A percentile compares a stretch with the other conserved stretches of the same genome.
These are phyloP conservation scores for Pseudoatta argentina DNA, from an alignment of 1,140 invertebrate species.

Conservation along the genomic window DNA sequence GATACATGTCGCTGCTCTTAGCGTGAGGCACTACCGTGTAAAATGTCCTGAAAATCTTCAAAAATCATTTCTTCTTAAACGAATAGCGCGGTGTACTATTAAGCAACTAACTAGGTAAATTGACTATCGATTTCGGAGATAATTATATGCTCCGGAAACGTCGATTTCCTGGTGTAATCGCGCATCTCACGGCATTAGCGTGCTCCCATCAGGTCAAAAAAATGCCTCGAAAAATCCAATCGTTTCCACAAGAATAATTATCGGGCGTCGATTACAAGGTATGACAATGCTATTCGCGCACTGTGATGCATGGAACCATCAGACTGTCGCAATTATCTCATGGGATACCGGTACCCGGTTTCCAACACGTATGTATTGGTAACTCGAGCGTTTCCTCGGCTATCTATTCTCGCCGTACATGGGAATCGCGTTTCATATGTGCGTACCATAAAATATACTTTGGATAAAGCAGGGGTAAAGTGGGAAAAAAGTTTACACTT, in stretches of 20 bases:
- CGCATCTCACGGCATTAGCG: constrained; percentile 15
- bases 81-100: neutral
- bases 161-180: constrained; percentile 1
- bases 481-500: neutral
- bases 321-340: constrained; percentile 42
- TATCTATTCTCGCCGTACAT: constrained; percentile 27
- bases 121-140: constrained; percentile 48
- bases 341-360: constrained; percentile 21
- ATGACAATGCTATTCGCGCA: constrained; percentile 34
- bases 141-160: neutral
- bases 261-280: constrained; percentile 24
- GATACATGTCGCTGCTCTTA: too few relatives aligned
- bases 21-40: too few relatives aligned
- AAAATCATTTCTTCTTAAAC: constrained; percentile 13
- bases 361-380: constrained; percentile 3
- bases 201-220: neutral
- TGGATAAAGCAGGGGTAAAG: neutral
- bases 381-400: constrained; percentile 35
- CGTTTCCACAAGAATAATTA: constrained; percentile 37
- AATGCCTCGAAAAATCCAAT: constrained; percentile 24
- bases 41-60: neutral
- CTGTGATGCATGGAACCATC: constrained; percentile 34
- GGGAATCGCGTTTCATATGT: constrained; percentile 21
- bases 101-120: neutral
- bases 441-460: neutral